Base-by-base conservation (phyloP, 2,113 vertebrate species). In the Aptenodytes patagonicus region DNA sequence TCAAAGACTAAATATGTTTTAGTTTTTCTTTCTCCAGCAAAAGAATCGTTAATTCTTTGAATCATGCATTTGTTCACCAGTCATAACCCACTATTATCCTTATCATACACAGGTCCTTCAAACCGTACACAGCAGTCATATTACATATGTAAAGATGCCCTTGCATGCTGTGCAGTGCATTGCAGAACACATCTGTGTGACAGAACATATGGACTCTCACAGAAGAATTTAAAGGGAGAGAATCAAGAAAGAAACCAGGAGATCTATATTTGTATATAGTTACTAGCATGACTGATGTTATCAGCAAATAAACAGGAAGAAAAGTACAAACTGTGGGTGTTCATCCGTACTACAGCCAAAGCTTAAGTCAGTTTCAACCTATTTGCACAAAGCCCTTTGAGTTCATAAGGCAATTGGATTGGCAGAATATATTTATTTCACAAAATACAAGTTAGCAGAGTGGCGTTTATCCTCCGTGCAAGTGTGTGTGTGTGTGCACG, bases 401-500 rank as follows among this genome's bases (percentile, higher is more conserved):
- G 11, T 16, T 57, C 20, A n/a, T 17, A 52, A 38, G 26, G 20
- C 6, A 55, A 36, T 29, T 77, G 31, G 7, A 26, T 42, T 24
- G 26, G 24, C 9, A 77, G 40, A 70, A 69, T 16, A 4, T 21
- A 54, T 57, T 75, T 58, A 29, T 26, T 57, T 83, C 22, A 52
- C 7, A 77, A 38, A 78, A 44, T 5, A n/a, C 8, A 75, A 57
- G 12, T n/a, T 36, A 77, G 7, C 17, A 65, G 19, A 42, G 2
- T 29, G 10, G 13, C 68, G 4, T 21, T 58, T 2, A 31, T 19
- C 16, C 10, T 42, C 15, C 2, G 0, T 58, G 7, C 0, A 2
- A 26, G 2, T 5, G 4, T 24, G 6, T 5, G 3, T 10, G 25
- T 10, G 7, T 4, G 17, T 11, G 28, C 16, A 18, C 9, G 2